Percentiles rank a stretch among this genome's conserved stretches.
phyloP scores from a whole-genome alignment of 2,888 invertebrate genomes.

The Parnassius orleans region DNA sequence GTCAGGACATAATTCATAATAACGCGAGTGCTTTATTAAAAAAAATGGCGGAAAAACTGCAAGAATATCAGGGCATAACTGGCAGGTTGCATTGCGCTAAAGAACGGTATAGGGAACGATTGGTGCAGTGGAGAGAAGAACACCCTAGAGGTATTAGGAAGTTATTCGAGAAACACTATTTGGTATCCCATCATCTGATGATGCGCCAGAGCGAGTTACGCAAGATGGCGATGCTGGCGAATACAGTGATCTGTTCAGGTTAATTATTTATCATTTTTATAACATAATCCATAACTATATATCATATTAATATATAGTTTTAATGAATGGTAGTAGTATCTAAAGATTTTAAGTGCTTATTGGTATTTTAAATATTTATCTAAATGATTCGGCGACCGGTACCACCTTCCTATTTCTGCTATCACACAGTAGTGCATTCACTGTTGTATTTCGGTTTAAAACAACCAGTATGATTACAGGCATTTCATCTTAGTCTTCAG shows the following conservation, averaged over 20 bases:
- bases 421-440: no score
- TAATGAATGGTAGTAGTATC: no score
- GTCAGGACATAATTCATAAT: background rate
- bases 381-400: no score
- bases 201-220: conserved; percentile 58
- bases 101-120: conserved; percentile 83
- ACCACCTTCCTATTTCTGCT: no score
- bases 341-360: no score
- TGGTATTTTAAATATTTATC: no score
- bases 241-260: conserved; percentile 69
- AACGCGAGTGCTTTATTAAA: conserved; percentile 1
- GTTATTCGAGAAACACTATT: conserved; percentile 69
- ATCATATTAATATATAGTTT: no score
- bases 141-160: conserved; percentile 77
- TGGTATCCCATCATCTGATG: conserved; percentile 66
- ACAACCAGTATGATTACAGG: no score
- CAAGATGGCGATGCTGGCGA: conserved; percentile 61
- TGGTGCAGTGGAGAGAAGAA: conserved; percentile 82
- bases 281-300: no score
- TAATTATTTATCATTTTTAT: conserved; percentile 18
- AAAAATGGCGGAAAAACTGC: conserved; percentile 87
- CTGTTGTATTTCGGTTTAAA: no score
- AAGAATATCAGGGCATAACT: conserved; percentile 88
- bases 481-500: no score
- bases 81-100: conserved; percentile 86